Evolutionary conservation across 2,113 vertebrate genomes (phyloP), one percentile per base, ranked within the genome.

Genomic region (Noturus placidus): DNA sequence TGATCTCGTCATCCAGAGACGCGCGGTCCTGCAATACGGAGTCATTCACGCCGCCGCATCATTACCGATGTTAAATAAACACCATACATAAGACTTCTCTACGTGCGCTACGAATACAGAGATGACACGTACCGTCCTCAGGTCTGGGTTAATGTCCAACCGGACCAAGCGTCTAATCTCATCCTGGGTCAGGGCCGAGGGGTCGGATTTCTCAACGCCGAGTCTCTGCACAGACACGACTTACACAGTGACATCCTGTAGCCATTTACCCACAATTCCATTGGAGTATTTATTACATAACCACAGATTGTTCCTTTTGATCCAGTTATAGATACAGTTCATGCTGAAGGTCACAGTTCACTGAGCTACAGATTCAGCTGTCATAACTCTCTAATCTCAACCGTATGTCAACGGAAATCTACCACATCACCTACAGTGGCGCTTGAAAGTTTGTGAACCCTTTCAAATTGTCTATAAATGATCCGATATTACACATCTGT

Each of bases 1-100:
- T 97, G 87, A 97, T 96, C 92, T 97, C 97, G 92, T 95, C 96
- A 88, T 96, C 95, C 90, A 97, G 96, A 0, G 95, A 95, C 91
- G 4, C 56, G 27, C 33, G 25, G 77, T 89, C 86, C 89, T 89
- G 78, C 33, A 84, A 46, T 56, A 61, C 25, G 5, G 15, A 88
- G 35, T 38, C 38, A 74, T 30, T 56, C 50, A 76, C 19, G 30
- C 52, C n/a, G 1, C 25, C 20, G 57, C 50, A 27, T 72, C 19
- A 22, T 74, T 4, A 20, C 70, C 17, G 9, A 19, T 19, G 3
- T 11, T 22, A 52, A 50, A 77, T 9, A 52, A 52, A 30, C 46
- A 79, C 46, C 15, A 50, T 19, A 19, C 54, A 54, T 2, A 54
- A 56, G 54, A 56, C 54, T 56, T 4, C 25, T 9, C 10, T 27